phyloP scores from a whole-genome alignment of 2,888 invertebrate species.

The Iselma pallidipennis region DNA sequence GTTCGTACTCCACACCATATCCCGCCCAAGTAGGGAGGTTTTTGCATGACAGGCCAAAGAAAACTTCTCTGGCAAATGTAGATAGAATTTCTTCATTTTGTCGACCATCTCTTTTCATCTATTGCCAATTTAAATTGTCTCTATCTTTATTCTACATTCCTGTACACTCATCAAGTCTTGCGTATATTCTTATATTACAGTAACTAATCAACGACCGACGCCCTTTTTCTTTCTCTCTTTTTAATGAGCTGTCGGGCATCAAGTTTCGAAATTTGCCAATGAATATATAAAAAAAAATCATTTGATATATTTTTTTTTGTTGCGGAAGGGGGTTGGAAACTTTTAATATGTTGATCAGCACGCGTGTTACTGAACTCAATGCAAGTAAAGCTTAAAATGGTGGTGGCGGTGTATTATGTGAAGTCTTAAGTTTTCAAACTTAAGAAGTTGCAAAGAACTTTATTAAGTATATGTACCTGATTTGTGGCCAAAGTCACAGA shows the following conservation, averaged over 20 bases:
- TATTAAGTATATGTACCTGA: conserved; percentile 37
- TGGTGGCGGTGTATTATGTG: conserved; percentile 27
- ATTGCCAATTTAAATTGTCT: conserved; percentile 29
- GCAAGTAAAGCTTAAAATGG: conserved; percentile 25
- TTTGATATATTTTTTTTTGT: neutral
- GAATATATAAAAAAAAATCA: neutral
- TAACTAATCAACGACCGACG: conserved; percentile 51
- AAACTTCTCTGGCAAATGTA: conserved; percentile 60
- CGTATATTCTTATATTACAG: conserved; percentile 53
- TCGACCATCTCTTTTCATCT: conserved; percentile 54
- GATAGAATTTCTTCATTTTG: conserved; percentile 67
- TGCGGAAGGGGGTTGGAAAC: conserved; percentile 6
- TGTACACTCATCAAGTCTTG: conserved; percentile 51
- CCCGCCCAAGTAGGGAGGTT: conserved; percentile 43
- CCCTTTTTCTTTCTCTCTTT: conserved; percentile 37
- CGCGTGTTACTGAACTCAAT: conserved; percentile 27
- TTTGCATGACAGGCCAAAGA: conserved; percentile 55
- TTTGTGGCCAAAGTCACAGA: conserved; percentile 29
- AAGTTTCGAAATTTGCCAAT: conserved; percentile 39
- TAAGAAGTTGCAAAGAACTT: conserved; percentile 33
- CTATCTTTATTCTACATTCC: conserved; percentile 43
- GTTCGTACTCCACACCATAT: neutral
- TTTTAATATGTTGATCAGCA: neutral
- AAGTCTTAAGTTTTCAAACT: conserved; percentile 27
- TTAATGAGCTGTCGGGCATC: conserved; percentile 49